These are phyloP conservation scores for Neolamprologus fasciatus DNA, from an alignment of 2,113 vertebrate genomes.

Conservation along the genomic window DNA sequence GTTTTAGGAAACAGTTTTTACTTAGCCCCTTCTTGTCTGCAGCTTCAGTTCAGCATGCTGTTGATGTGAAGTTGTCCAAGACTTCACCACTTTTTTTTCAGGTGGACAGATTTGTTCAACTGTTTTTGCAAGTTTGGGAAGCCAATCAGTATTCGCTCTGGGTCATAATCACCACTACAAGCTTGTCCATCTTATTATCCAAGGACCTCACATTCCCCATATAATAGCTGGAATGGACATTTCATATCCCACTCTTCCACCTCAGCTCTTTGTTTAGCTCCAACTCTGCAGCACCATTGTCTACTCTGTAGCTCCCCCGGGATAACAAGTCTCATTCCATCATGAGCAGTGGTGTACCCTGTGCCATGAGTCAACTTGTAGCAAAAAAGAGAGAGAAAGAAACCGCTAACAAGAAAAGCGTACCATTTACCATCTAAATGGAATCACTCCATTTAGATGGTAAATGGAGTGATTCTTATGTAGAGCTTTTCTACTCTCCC, in stretches of 20 bases:
- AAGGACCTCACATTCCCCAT: background rate
- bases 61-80: background rate
- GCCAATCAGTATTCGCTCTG: background rate
- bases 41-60: background rate
- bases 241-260: background rate
- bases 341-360: background rate
- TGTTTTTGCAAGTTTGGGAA: background rate
- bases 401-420: background rate
- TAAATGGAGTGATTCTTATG: background rate
- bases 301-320: rapidly evolving
- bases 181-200: background rate
- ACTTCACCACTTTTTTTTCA: background rate
- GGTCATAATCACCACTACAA: background rate
- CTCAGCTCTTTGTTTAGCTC: background rate
- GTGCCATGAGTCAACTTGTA: background rate
- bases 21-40: background rate
- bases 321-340: background rate
- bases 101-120: background rate
- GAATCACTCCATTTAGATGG: background rate
- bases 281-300: background rate
- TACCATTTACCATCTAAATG: background rate
- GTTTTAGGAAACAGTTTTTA: background rate
- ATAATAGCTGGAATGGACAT: background rate
- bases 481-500: background rate
- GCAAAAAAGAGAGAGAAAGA: background rate